These are phyloP conservation scores for Sitodiplosis mosellana DNA, from an alignment of 1,140 invertebrate species.

Conservation along the genomic window DNA sequence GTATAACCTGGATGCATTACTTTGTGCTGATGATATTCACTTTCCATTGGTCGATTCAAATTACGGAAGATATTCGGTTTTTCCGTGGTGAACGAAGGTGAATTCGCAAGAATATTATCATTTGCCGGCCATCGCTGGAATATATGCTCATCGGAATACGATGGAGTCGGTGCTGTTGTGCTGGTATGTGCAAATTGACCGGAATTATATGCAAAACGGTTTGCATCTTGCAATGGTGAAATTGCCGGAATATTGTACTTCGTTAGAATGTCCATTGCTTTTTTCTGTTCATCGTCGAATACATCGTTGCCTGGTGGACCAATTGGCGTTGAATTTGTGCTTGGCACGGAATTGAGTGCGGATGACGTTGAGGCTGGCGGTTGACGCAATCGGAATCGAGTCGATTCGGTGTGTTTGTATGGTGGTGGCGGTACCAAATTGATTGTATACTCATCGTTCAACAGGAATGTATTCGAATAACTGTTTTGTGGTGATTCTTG, in stretches of 20 bases:
- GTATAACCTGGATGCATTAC: not conserved
- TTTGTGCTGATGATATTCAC: conserved; percentile 1
- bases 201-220: not conserved
- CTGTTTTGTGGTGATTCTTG: too few relatives aligned
- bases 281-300: not conserved
- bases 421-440: conserved; percentile 4
- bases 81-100: not conserved
- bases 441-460: conserved; percentile 2
- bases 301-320: not conserved
- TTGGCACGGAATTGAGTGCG: not conserved
- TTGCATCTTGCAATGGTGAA: conserved; percentile 4
- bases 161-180: too few relatives aligned
- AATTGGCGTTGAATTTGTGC: too few relatives aligned
- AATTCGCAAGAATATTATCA: not conserved
- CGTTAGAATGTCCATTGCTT: not conserved
- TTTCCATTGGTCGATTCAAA: conserved; percentile 1
- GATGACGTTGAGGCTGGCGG: not conserved
- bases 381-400: not conserved
- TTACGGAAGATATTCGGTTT: conserved; percentile 1
- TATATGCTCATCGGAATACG: not conserved
- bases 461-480: too few relatives aligned
- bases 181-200: not conserved
- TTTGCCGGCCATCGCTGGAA: not conserved
- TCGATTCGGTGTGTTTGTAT: not conserved
- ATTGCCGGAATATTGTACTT: conserved; percentile 3